Conservation (phyloP, 2,113 vertebrate species). For the Scopus umbretta region DNA sequence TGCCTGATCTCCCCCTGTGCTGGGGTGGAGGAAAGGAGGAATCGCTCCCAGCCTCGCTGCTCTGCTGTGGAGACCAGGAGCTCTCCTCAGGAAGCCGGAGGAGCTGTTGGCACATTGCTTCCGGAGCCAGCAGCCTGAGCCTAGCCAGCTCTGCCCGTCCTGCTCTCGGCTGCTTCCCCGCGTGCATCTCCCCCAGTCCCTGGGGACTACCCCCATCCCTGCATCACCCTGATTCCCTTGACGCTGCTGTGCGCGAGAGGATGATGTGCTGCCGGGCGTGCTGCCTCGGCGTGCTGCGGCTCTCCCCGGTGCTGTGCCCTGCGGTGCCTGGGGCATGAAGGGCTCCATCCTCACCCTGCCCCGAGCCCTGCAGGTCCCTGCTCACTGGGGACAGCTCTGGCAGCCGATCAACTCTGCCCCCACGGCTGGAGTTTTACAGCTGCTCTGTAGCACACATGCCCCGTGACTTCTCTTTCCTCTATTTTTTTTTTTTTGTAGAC, state of each 20-base stretch:
- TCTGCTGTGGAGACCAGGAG: neutral
- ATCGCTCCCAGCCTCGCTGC: neutral
- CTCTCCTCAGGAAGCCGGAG: neutral
- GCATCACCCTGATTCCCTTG: neutral
- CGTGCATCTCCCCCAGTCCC: neutral
- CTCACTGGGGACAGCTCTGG: neutral
- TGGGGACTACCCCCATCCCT: neutral
- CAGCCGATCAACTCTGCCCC: neutral
- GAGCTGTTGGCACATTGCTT: neutral
- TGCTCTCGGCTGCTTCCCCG: neutral
- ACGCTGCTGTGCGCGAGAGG: neutral
- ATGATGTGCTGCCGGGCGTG: neutral
- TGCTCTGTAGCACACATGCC: neutral
- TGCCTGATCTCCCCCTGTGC: neutral
- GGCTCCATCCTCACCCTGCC: neutral
- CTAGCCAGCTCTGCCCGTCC: neutral
- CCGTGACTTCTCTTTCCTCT: neutral
- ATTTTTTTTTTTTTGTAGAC: constrained; percentile 71
- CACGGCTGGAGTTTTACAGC: neutral
- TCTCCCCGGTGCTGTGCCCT: rapidly evolving
- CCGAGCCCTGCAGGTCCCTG: neutral
- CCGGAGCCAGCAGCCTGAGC: neutral
- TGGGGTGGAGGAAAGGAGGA: neutral
- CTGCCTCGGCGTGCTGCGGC: neutral
- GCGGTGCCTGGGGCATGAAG: no score